Percentiles rank a stretch among this genome's conserved stretches.
These are phyloP conservation scores for Bombus turneri DNA, from an alignment of 1,140 invertebrate genomes.

Conservation along the genomic window DNA sequence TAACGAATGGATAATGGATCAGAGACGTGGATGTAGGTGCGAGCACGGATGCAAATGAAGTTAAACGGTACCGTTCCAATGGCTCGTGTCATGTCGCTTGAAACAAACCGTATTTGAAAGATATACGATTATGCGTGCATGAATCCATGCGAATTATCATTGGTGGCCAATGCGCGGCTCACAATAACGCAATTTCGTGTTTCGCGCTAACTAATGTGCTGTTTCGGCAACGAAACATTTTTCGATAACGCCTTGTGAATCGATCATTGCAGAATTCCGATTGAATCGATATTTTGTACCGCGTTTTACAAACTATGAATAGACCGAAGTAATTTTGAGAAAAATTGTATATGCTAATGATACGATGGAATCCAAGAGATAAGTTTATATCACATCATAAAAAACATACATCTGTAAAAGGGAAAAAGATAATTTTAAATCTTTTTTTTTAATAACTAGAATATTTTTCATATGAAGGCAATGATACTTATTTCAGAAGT, in stretches of 20 bases:
- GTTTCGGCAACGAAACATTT: conserved; percentile 44
- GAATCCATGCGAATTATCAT: conserved; percentile 39
- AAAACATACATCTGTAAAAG: too few species aligned
- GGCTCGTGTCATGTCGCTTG: conserved; percentile 8
- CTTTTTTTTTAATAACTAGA: too few species aligned
- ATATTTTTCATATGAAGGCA: too few species aligned
- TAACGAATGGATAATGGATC: conserved; percentile 53
- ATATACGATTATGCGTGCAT: conserved; percentile 40
- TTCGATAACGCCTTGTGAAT: too few species aligned
- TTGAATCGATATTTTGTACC: background rate
- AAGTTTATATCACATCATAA: too few species aligned
- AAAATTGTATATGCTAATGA: background rate
- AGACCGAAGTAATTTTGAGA: background rate
- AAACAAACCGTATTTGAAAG: conserved; percentile 55
- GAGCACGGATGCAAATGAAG: conserved; percentile 44
- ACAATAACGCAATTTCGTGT: conserved; percentile 52
- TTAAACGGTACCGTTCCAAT: conserved; percentile 37
- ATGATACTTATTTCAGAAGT: too few species aligned
- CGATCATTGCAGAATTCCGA: too few species aligned
- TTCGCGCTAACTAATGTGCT: background rate
- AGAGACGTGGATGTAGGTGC: background rate
- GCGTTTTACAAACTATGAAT: background rate
- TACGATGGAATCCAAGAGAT: background rate
- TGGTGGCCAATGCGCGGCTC: background rate
- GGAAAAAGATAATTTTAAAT: too few species aligned